Conservation (phyloP, 2,888 invertebrate species). For the Acleris sparsana region DNA sequence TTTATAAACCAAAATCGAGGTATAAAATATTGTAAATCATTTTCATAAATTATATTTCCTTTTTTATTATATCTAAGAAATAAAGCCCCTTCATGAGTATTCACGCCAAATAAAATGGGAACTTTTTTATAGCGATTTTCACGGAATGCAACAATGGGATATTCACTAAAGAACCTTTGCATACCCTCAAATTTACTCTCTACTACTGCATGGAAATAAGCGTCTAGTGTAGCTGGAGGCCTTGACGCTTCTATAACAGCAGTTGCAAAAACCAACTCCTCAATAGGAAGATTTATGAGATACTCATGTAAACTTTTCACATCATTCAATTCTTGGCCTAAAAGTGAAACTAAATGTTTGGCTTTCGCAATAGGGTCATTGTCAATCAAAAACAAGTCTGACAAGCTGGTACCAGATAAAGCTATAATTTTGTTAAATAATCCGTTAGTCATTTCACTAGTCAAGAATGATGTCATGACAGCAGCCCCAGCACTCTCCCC, state of each 20-base stretch:
- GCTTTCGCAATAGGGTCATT: slow-evolving; percentile 63
- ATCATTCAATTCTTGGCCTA: slow-evolving; percentile 55
- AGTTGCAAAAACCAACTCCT: slow-evolving; percentile 61
- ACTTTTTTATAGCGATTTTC: slow-evolving; percentile 56
- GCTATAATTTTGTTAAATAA: slow-evolving; percentile 63
- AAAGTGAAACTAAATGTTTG: slow-evolving; percentile 49
- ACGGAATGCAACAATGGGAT: slow-evolving; percentile 52
- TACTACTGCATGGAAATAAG: slow-evolving; percentile 62
- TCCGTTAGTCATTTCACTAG: slow-evolving; percentile 61
- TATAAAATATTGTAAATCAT: slow-evolving; percentile 58
- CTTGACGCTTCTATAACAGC: slow-evolving; percentile 53
- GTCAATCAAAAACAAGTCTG: slow-evolving; percentile 60
- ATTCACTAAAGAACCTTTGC: slow-evolving; percentile 58
- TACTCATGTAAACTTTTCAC: slow-evolving; percentile 52
- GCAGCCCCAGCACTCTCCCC: slow-evolving; percentile 74
- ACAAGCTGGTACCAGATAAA: slow-evolving; percentile 61
- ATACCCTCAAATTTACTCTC: slow-evolving; percentile 62
- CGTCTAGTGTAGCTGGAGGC: slow-evolving; percentile 49
- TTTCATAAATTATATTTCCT: slow-evolving; percentile 55
- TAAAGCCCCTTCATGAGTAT: slow-evolving; percentile 63
- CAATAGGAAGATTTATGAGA: slow-evolving; percentile 52
- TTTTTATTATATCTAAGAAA: slow-evolving; percentile 55
- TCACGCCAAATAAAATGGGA: slow-evolving; percentile 55
- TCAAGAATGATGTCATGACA: slow-evolving; percentile 54
- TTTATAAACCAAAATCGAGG: slow-evolving; percentile 54